Evolutionary conservation across 1,140 invertebrate species (phyloP).

Genomic region (Drosophila aff.): DNA sequence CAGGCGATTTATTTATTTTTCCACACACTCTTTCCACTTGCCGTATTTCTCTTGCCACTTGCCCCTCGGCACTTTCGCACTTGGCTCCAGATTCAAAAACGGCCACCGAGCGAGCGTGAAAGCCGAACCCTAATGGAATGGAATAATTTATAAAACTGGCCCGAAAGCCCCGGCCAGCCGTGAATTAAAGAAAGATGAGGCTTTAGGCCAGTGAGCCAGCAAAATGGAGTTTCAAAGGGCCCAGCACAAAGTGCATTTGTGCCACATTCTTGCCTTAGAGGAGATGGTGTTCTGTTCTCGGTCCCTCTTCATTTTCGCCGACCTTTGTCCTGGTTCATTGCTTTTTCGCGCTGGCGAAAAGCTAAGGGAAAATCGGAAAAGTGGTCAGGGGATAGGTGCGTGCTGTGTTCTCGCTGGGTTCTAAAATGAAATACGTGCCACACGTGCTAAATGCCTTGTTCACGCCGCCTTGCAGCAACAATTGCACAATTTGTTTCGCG

Average conservation of each 20-base stretch:
- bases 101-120: slow-evolving; percentile 21
- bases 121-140: slow-evolving; percentile 51
- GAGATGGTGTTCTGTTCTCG: background rate
- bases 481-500: slow-evolving; percentile 73
- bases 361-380: slow-evolving; percentile 44
- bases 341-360: slow-evolving; percentile 18
- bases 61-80: slow-evolving; percentile 4
- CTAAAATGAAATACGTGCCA: slow-evolving; percentile 80
- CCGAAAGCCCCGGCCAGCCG: slow-evolving; percentile 14
- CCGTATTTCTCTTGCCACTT: background rate
- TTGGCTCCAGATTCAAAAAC: slow-evolving; percentile 17
- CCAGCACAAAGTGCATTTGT: slow-evolving; percentile 38
- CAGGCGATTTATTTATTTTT: slow-evolving; percentile 70
- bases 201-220: slow-evolving; percentile 19
- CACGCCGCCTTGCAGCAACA: slow-evolving; percentile 57
- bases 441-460: slow-evolving; percentile 76
- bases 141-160: slow-evolving; percentile 67
- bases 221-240: slow-evolving; percentile 36
- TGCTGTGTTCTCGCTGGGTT: background rate
- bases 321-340: slow-evolving; percentile 59
- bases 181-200: slow-evolving; percentile 27
- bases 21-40: slow-evolving; percentile 40
- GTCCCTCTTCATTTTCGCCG: slow-evolving; percentile 4
- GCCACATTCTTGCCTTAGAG: slow-evolving; percentile 54
- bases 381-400: slow-evolving; percentile 5